phyloP scores from a whole-genome alignment of 1,140 invertebrate genomes.

The Pissodes strobi region DNA sequence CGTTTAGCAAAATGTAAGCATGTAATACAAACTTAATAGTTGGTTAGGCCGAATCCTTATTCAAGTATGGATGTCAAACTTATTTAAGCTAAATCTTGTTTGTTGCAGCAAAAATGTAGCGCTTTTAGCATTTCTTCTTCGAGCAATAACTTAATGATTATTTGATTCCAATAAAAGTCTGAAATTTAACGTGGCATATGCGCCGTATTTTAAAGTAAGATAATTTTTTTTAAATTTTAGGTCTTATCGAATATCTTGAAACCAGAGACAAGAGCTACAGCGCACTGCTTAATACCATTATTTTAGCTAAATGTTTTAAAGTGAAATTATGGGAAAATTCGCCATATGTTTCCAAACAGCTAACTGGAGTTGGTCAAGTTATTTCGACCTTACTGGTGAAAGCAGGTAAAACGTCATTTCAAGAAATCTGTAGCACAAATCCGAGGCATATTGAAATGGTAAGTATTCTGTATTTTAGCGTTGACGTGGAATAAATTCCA shows the following conservation, averaged over 20 bases:
- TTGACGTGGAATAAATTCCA: slow-evolving; percentile 6
- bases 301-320: slow-evolving; percentile 69
- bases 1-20: slow-evolving; percentile 71
- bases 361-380: slow-evolving; percentile 71
- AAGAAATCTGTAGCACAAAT: slow-evolving; percentile 67
- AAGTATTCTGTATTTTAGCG: slow-evolving; percentile 34
- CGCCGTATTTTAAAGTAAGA: slow-evolving; percentile 43
- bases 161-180: background rate
- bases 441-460: slow-evolving; percentile 77
- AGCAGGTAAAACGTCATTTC: slow-evolving; percentile 69
- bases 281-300: slow-evolving; percentile 63
- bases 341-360: slow-evolving; percentile 68
- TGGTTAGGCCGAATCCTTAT: no score
- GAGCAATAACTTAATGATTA: no score
- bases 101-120: no score
- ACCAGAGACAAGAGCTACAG: slow-evolving; percentile 54
- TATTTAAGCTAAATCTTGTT: no score
- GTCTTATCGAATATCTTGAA: slow-evolving; percentile 54
- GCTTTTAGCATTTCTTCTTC: no score
- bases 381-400: slow-evolving; percentile 68
- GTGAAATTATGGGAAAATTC: slow-evolving; percentile 78
- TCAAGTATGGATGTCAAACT: no score
- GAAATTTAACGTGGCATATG: no score
- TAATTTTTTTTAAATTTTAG: slow-evolving; percentile 57
- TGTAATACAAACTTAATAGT: no score